These are phyloP conservation scores for Oryzias celebensis DNA, from an alignment of 2,113 vertebrate species.

Conservation along the genomic window DNA sequence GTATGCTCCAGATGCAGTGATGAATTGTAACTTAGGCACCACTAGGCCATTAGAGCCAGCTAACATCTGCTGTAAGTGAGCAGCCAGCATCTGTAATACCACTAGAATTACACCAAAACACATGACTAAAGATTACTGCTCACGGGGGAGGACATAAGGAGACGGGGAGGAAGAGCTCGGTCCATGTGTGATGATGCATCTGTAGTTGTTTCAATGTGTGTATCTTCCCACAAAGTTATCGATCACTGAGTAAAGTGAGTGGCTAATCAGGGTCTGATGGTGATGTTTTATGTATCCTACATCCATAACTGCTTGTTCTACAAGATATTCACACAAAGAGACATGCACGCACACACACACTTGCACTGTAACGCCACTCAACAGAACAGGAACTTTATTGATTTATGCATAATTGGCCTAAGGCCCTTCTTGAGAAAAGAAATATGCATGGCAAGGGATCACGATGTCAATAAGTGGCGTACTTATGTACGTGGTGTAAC, in stretches of 20 bases:
- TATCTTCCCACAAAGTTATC: conserved; percentile 82
- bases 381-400: conserved; percentile 77
- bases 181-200: conserved; percentile 57
- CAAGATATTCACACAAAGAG: conserved; percentile 75
- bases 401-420: conserved; percentile 76
- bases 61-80: conserved; percentile 68
- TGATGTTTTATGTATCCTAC: conserved; percentile 84
- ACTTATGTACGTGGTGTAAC: conserved; percentile 65
- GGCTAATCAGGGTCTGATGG: conserved; percentile 79
- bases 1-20: conserved; percentile 55
- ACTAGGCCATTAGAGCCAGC: conserved; percentile 62
- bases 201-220: conserved; percentile 73
- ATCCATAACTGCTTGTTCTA: conserved; percentile 80
- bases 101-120: conserved; percentile 66
- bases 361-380: conserved; percentile 71
- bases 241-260: conserved; percentile 76
- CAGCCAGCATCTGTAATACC: conserved; percentile 69
- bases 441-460: conserved; percentile 85
- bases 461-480: conserved; percentile 70
- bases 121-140: conserved; percentile 61
- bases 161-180: conserved; percentile 29
- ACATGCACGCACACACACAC: conserved; percentile 68
- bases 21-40: conserved; percentile 60
- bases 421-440: conserved; percentile 81
- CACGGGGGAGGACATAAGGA: conserved; percentile 49